phyloP scores from a whole-genome alignment of 2,113 vertebrate species.

The Penelope pileata region DNA sequence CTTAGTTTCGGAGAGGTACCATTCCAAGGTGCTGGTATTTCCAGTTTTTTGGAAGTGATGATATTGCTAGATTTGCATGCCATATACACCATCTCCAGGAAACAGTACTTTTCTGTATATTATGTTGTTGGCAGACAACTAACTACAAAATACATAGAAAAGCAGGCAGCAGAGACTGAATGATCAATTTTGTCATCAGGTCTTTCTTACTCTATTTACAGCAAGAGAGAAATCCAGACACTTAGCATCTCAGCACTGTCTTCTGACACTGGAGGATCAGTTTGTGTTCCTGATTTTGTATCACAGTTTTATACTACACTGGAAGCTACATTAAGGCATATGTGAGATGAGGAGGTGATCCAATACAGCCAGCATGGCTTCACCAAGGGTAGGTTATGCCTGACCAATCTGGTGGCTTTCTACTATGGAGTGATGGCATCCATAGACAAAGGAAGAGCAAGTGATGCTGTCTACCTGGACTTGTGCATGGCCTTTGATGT shows the following conservation, averaged over 20 bases:
- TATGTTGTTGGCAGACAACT: neutral
- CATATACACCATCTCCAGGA: neutral
- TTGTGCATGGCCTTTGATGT: too few relatives aligned
- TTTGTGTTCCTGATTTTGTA: neutral
- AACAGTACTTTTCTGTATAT: neutral
- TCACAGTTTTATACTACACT: too few relatives aligned
- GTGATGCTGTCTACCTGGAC: too few relatives aligned
- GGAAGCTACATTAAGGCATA: too few relatives aligned
- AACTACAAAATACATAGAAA: neutral
- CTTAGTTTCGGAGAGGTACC: neutral
- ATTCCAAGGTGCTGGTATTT: neutral
- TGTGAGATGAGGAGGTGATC: too few relatives aligned
- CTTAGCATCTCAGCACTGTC: neutral
- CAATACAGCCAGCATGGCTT: too few relatives aligned
- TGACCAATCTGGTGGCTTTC: too few relatives aligned
- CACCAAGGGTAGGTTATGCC: too few relatives aligned
- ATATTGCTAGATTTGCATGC: neutral
- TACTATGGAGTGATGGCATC: too few relatives aligned
- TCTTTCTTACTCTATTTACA: neutral
- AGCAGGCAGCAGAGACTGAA: neutral
- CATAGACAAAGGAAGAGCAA: too few relatives aligned
- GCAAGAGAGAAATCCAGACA: neutral
- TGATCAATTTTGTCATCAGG: neutral
- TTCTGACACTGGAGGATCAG: neutral
- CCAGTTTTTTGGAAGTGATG: neutral